Base-by-base conservation (phyloP, 1,140 invertebrate genomes). In the Micrasema minimum region DNA sequence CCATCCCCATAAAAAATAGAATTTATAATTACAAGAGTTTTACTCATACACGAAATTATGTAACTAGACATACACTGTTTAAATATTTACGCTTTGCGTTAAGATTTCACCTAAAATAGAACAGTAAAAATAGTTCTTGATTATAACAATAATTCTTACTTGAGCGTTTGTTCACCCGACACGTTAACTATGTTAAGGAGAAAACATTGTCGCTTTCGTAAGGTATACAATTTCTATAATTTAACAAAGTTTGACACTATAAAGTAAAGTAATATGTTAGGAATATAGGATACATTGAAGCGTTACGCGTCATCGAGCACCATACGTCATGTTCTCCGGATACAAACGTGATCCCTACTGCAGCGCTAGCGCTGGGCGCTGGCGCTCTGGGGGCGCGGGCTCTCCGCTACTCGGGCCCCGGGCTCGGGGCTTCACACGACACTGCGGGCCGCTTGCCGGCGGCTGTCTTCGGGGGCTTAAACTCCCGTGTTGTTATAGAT, bases 401-500 rank as follows among this genome's bases (percentile, higher is more conserved):
- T 59, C 16, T 4, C 35, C 23, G 16, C 55, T 46, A 23, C 12
- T 31, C 2, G 22, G 59, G 41, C 41, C 41, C 20, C 31, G 6
- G 41, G 14, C 16, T 20, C 59, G 6, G 43, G 38, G 41, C 10
- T 22, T 18, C 18, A 31, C 20, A 46, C 5, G n/a, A 41, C 10
- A 51, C 18, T 61, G 9, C 43, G 9, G 43, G 20, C 45, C 46
- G 64, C 45, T 41, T 46, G 46, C 31, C 31, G 18, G 41, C n/a
- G 43, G 55, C 53, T 12, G 20, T 9, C 35, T 5, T 31, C 31
- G 41, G 16, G 5, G 12, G 18, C 31, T 66, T 85, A 85, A 68
- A 85, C 83, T 45, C 83, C 83, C 2, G 83, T 85, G 75, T 85
- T 81, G 74, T 83, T 85, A 76, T 81, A 92, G 71, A 92, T 93